A percentile compares a stretch with the other conserved stretches of the same genome.
Evolutionary conservation across 1,140 invertebrate species (phyloP).

Genomic region (Mactra quadrangularis): DNA sequence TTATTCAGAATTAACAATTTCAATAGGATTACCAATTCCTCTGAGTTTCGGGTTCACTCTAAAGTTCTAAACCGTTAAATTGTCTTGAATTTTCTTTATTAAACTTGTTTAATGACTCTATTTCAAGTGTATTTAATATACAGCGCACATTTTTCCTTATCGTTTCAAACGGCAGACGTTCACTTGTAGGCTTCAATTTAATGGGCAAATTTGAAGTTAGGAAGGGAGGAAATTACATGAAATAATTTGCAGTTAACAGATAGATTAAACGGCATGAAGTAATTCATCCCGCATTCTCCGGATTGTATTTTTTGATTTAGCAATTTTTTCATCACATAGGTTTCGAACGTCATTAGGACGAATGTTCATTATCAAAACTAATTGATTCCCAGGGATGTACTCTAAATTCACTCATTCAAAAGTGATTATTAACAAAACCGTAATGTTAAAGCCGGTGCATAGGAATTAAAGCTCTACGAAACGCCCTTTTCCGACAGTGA

Average conservation of each 20-base stretch:
- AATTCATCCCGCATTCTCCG: conserved; percentile 27
- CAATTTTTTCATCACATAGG: conserved; percentile 2
- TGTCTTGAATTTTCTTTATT: conserved; percentile 25
- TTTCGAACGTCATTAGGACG: conserved; percentile 41
- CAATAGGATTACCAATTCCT: too few species aligned
- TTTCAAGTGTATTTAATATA: conserved; percentile 45
- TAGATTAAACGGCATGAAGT: conserved; percentile 49
- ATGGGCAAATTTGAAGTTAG: conserved; percentile 24
- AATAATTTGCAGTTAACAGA: conserved; percentile 18
- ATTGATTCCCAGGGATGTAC: conserved; percentile 49
- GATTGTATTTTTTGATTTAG: conserved; percentile 41
- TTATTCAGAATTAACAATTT: background rate
- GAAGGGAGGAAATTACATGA: conserved; percentile 16
- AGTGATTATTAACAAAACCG: conserved; percentile 34
- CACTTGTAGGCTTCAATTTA: conserved; percentile 27
- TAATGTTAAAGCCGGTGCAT: conserved; percentile 51
- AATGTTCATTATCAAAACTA: conserved; percentile 56
- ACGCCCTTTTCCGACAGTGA: conserved; percentile 39
- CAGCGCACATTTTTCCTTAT: conserved; percentile 44
- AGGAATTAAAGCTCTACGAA: conserved; percentile 42
- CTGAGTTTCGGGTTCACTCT: too few species aligned
- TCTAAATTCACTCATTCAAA: conserved; percentile 31
- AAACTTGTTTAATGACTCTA: conserved; percentile 23
- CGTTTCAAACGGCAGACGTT: conserved; percentile 28
- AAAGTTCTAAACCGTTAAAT: conserved; percentile 4